phyloP scores from a whole-genome alignment of 2,797 vertebrate genomes.

The Sternarchorhynchus goeldii region DNA sequence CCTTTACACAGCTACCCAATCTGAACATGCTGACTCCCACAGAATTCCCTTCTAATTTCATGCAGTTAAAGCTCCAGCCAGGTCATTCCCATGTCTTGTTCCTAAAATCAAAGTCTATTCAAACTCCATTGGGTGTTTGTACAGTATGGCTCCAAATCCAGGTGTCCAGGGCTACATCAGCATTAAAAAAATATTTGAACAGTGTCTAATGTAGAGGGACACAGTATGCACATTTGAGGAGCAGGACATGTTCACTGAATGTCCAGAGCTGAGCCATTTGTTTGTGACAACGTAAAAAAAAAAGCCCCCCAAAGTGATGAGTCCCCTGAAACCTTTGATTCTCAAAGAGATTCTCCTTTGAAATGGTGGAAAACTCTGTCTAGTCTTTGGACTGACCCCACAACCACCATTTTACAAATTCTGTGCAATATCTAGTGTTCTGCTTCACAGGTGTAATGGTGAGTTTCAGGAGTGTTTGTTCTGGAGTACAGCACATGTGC shows the following conservation, averaged over 20 bases:
- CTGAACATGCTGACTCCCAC: constrained; percentile 25
- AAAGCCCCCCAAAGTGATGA: constrained; percentile 21
- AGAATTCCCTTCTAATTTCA: constrained; percentile 31
- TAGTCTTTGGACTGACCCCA: constrained; percentile 41
- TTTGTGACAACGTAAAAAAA: constrained; percentile 43
- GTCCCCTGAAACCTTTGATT: constrained; percentile 16
- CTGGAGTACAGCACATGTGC: constrained; percentile 14
- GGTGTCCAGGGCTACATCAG: constrained; percentile 43
- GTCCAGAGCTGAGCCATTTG: constrained; percentile 39
- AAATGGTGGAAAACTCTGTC: constrained; percentile 41
- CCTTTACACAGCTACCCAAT: constrained; percentile 37
- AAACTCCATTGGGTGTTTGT: constrained; percentile 23
- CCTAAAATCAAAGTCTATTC: constrained; percentile 34
- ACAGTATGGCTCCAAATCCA: constrained; percentile 38
- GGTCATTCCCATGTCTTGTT: not conserved
- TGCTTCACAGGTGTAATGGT: constrained; percentile 44
- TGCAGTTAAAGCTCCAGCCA: constrained; percentile 11
- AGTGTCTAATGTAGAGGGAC: constrained; percentile 39
- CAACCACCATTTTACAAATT: constrained; percentile 42
- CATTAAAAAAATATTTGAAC: constrained; percentile 49
- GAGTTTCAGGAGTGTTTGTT: constrained; percentile 31
- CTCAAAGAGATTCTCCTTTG: constrained; percentile 34
- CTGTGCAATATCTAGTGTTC: constrained; percentile 24
- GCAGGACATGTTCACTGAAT: constrained; percentile 48
- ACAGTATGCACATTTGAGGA: constrained; percentile 41